Conservation (phyloP, 2,113 vertebrate species). For the Enhydra lutris region DNA sequence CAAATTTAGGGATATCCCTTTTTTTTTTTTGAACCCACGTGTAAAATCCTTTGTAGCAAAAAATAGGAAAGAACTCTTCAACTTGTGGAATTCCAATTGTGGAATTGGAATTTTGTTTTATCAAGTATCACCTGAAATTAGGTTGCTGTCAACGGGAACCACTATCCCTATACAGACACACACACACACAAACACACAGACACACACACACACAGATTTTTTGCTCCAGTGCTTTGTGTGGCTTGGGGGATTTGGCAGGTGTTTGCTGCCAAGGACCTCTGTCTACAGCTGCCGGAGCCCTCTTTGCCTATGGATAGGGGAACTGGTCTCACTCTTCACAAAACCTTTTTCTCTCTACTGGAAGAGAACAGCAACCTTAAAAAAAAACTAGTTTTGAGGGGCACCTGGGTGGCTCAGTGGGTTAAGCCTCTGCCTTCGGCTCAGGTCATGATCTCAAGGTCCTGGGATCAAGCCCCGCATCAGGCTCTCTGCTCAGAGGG, state of each 20-base stretch:
- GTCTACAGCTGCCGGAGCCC: not conserved
- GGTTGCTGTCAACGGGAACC: not conserved
- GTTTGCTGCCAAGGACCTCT: not conserved
- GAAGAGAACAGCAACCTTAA: not conserved
- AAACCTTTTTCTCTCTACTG: not conserved
- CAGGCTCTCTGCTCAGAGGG: no score
- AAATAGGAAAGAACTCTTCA: constrained; percentile 2
- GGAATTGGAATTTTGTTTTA: not conserved
- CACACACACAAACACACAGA: rapidly evolving
- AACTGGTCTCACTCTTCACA: not conserved
- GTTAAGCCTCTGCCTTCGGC: no score
- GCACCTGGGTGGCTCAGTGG: no score
- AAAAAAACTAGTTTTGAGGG: not conserved
- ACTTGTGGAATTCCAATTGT: not conserved
- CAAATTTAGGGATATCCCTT: not conserved
- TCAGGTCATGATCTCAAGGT: no score
- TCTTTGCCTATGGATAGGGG: not conserved
- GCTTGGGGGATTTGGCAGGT: not conserved
- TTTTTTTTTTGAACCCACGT: not conserved
- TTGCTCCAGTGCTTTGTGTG: not conserved
- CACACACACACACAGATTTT: not conserved
- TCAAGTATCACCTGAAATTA: not conserved
- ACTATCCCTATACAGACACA: not conserved
- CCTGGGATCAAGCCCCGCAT: no score
- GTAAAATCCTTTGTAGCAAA: constrained; percentile 37